Evolutionary conservation across 2,113 vertebrate genomes (phyloP).

Genomic region (Myotis davidii): DNA sequence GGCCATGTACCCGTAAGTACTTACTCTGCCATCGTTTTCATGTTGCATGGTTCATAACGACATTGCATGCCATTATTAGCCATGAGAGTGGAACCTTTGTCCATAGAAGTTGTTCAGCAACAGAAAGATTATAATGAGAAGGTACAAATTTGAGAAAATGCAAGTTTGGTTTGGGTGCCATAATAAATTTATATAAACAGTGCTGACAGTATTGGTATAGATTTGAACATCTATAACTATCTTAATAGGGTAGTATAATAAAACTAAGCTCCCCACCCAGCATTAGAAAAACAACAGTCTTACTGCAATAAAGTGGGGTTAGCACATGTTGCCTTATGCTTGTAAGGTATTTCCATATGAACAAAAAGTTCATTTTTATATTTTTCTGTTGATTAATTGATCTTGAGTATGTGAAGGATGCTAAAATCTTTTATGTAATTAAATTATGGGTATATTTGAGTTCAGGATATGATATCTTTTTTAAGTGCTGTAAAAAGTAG

Average conservation of each 20-base stretch:
- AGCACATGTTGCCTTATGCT: conserved; percentile 8
- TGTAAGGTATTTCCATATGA: conserved; percentile 40
- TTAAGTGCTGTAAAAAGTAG: conserved; percentile 43
- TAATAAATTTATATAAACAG: conserved; percentile 7
- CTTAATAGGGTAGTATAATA: background rate
- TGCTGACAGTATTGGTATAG: conserved; percentile 25
- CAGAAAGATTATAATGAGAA: conserved; percentile 84
- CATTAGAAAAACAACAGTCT: background rate
- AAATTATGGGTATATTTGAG: conserved; percentile 49
- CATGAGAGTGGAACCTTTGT: conserved; percentile 74
- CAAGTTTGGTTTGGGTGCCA: conserved; percentile 56
- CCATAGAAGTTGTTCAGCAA: conserved; percentile 84
- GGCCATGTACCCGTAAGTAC: conserved; percentile 99
- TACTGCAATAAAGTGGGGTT: conserved; percentile 20
- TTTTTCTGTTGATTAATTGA: conserved; percentile 50
- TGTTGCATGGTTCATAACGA: conserved; percentile 70
- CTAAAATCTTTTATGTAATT: conserved; percentile 49
- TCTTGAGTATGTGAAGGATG: conserved; percentile 7
- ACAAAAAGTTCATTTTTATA: conserved; percentile 49
- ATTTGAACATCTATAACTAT: conserved; percentile 51
- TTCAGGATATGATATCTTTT: conserved; percentile 52
- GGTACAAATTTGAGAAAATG: conserved; percentile 62
- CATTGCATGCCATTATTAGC: conserved; percentile 83
- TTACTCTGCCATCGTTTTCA: background rate
- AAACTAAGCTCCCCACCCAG: background rate